phyloP scores from a whole-genome alignment of 1,140 invertebrate species.

The Polyergus mexicanus region DNA sequence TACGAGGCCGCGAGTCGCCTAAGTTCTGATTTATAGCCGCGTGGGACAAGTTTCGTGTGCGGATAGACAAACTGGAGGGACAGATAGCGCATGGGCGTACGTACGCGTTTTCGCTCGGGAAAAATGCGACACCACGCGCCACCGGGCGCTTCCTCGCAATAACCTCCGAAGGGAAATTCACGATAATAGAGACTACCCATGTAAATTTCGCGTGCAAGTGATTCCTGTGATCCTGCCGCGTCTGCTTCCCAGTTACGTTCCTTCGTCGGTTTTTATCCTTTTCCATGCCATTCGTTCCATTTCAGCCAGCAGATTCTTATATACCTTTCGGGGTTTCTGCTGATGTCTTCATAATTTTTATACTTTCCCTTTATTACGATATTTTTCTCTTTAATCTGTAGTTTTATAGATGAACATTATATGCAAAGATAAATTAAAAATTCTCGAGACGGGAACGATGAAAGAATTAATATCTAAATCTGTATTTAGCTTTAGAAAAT shows the following conservation, averaged over 20 bases:
- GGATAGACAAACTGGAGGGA: slow-evolving; percentile 42
- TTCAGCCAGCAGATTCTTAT: slow-evolving; percentile 27
- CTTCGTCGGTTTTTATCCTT: background rate
- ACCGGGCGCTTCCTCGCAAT: slow-evolving; percentile 70
- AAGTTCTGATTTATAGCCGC: slow-evolving; percentile 58
- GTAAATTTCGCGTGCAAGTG: slow-evolving; percentile 76
- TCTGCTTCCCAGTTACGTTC: slow-evolving; percentile 5
- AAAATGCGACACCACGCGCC: slow-evolving; percentile 73
- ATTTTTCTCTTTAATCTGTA: background rate
- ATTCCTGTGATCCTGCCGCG: slow-evolving; percentile 62
- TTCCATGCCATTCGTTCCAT: slow-evolving; percentile 40
- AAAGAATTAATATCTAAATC: background rate
- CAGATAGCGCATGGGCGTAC: slow-evolving; percentile 23
- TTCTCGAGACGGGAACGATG: background rate
- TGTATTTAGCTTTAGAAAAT: background rate
- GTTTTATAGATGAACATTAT: background rate
- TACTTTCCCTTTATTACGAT: background rate
- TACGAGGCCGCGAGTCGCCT: slow-evolving; percentile 52
- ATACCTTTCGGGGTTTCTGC: slow-evolving; percentile 12
- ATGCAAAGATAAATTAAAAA: background rate
- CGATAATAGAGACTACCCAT: slow-evolving; percentile 80
- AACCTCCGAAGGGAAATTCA: slow-evolving; percentile 80
- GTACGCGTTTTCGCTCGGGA: slow-evolving; percentile 44
- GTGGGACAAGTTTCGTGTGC: slow-evolving; percentile 33
- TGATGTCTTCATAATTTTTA: slow-evolving; percentile 42